Conservation (phyloP, 2,797 vertebrate genomes). For the Coranthus polyacanthus region DNA sequence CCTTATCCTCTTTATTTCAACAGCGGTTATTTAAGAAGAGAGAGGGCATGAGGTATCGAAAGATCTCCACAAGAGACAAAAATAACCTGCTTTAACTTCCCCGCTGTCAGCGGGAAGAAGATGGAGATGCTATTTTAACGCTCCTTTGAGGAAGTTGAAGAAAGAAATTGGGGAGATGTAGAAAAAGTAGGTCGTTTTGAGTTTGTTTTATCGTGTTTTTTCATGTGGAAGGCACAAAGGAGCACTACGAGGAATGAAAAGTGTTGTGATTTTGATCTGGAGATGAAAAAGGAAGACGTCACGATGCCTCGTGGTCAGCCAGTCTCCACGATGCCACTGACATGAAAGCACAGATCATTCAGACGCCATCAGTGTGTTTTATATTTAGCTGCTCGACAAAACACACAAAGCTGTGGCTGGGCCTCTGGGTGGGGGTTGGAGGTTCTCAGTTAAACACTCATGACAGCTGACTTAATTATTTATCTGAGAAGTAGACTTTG, state of each 20-base stretch:
- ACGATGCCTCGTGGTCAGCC: slow-evolving; percentile 56
- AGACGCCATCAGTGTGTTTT: slow-evolving; percentile 23
- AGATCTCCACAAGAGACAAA: slow-evolving; percentile 46
- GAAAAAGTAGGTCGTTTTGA: slow-evolving; percentile 49
- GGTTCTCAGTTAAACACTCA: slow-evolving; percentile 25
- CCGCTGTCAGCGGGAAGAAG: slow-evolving; percentile 49
- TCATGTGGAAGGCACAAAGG: slow-evolving; percentile 24
- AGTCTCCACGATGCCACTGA: slow-evolving; percentile 28
- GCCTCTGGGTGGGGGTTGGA: fast-evolving
- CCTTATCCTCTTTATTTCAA: slow-evolving; percentile 22
- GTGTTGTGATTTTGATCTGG: slow-evolving; percentile 44
- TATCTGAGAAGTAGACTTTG: slow-evolving; percentile 3
- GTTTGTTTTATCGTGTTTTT: slow-evolving; percentile 32
- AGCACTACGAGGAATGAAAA: slow-evolving; percentile 10
- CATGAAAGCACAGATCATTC: slow-evolving; percentile 56
- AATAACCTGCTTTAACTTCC: slow-evolving; percentile 53
- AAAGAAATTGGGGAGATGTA: background rate
- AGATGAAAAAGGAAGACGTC: slow-evolving; percentile 46
- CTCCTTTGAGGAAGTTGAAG: slow-evolving; percentile 37
- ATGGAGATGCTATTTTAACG: slow-evolving; percentile 39
- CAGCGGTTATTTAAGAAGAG: background rate
- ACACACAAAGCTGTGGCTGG: background rate
- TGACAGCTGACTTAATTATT: slow-evolving; percentile 43
- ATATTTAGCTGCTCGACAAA: slow-evolving; percentile 52
- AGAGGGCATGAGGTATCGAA: slow-evolving; percentile 43